A percentile compares a stretch with the other conserved stretches of the same genome.
phyloP scores from a whole-genome alignment of 2,888 invertebrate genomes.

The Chamaedrilus cognettii region DNA sequence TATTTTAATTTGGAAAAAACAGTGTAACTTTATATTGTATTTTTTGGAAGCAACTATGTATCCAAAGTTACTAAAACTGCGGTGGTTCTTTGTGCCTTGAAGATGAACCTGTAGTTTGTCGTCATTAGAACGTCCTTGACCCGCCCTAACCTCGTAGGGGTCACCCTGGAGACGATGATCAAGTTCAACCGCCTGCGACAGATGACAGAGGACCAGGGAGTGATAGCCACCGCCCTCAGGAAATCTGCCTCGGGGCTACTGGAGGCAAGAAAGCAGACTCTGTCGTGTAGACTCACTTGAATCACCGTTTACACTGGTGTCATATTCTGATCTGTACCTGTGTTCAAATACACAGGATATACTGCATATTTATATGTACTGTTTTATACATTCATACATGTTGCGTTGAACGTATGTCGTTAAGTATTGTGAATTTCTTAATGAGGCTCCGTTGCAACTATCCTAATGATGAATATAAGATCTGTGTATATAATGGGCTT shows the following conservation, averaged over 20 bases:
- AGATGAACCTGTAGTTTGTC: background rate
- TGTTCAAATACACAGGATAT: background rate
- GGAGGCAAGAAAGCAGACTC: constrained; percentile 62
- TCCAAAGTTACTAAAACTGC: too few relatives aligned
- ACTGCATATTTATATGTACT: constrained; percentile 13
- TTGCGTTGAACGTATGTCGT: too few relatives aligned
- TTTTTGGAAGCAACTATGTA: too few relatives aligned
- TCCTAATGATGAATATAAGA: too few relatives aligned
- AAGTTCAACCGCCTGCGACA: constrained; percentile 82
- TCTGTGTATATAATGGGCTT: too few relatives aligned
- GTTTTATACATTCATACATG: background rate
- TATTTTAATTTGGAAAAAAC: too few relatives aligned
- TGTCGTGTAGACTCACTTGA: too few relatives aligned
- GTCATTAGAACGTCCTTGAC: background rate
- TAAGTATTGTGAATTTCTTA: too few relatives aligned
- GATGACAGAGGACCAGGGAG: constrained; percentile 70
- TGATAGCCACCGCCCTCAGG: constrained; percentile 74
- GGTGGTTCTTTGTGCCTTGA: too few relatives aligned
- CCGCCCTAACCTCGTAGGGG: constrained; percentile 64
- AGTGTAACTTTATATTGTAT: too few relatives aligned
- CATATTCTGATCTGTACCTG: background rate
- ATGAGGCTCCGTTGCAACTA: too few relatives aligned
- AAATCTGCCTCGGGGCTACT: constrained; percentile 75
- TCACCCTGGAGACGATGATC: constrained; percentile 78
- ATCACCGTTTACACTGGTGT: too few relatives aligned